phyloP scores from a whole-genome alignment of 2,888 invertebrate species.

The Petrolisthes manimaculis region DNA sequence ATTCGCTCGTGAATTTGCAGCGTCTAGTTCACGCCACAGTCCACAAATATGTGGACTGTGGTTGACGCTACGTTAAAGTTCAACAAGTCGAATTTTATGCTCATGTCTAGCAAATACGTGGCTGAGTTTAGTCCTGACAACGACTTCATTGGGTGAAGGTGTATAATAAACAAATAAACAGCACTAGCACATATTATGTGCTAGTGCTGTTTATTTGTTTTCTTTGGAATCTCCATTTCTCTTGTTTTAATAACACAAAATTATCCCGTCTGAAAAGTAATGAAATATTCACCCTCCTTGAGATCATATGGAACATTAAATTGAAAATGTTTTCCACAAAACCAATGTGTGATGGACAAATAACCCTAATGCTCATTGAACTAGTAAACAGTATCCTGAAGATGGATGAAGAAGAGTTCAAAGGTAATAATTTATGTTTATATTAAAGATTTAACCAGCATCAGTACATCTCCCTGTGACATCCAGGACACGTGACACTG shows the following conservation, averaged over 20 bases:
- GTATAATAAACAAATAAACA: no score
- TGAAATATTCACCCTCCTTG: constrained; percentile 16
- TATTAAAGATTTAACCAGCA: neutral
- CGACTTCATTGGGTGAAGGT: constrained; percentile 1
- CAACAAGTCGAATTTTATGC: neutral
- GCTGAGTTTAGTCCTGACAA: constrained; percentile 2
- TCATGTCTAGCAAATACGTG: neutral
- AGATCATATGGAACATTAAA: constrained; percentile 20
- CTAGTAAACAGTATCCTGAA: neutral
- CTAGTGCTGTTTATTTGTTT: neutral
- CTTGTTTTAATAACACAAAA: constrained; percentile 12
- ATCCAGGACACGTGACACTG: no score
- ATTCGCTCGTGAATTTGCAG: constrained; percentile 8
- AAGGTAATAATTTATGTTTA: neutral
- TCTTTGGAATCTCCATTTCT: neutral
- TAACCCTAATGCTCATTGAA: neutral
- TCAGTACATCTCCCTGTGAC: no score
- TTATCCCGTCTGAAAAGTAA: constrained; percentile 8
- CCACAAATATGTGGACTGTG: no score
- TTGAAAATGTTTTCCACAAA: constrained; percentile 1
- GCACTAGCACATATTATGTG: no score
- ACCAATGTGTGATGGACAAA: constrained; percentile 6
- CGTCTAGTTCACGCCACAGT: no score
- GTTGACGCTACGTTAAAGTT: constrained; percentile 15
- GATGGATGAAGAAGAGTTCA: constrained; percentile 10